Evolutionary conservation across 2,797 vertebrate genomes (phyloP).

Genomic region (Protosalanx chinensis): DNA sequence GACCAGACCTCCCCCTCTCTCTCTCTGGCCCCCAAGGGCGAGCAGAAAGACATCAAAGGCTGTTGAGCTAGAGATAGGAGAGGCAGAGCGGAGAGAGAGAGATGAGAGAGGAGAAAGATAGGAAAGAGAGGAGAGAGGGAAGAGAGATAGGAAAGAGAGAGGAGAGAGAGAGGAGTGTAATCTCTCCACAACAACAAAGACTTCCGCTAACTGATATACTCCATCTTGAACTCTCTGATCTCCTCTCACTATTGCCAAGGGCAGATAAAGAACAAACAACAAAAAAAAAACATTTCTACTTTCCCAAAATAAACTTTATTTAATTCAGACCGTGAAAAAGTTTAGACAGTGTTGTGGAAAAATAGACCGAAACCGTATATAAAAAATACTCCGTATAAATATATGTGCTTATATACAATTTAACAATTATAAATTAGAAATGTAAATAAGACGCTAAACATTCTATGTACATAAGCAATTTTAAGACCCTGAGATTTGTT

Average conservation of each 20-base stretch:
- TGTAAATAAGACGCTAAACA: conserved; percentile 35
- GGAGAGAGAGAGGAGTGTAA: not conserved
- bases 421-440: conserved; percentile 60
- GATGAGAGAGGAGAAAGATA: not conserved
- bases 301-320: conserved; percentile 31
- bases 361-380: conserved; percentile 45
- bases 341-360: conserved; percentile 41
- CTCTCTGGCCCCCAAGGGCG: not conserved
- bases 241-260: not conserved
- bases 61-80: not conserved
- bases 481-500: conserved; percentile 50
- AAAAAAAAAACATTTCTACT: not conserved
- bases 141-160: not conserved
- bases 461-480: conserved; percentile 43
- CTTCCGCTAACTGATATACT: not conserved
- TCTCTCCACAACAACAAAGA: conserved; percentile 2
- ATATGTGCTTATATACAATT: conserved; percentile 45
- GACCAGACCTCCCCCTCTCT: not conserved
- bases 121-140: not conserved
- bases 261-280: conserved; percentile 2
- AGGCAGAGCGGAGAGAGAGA: not conserved
- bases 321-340: conserved; percentile 24
- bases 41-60: conserved; percentile 21
- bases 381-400: conserved; percentile 60
- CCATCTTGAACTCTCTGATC: not conserved